These are phyloP conservation scores for Parnassius smintheus DNA, from an alignment of 2,888 invertebrate genomes.

Conservation along the genomic window DNA sequence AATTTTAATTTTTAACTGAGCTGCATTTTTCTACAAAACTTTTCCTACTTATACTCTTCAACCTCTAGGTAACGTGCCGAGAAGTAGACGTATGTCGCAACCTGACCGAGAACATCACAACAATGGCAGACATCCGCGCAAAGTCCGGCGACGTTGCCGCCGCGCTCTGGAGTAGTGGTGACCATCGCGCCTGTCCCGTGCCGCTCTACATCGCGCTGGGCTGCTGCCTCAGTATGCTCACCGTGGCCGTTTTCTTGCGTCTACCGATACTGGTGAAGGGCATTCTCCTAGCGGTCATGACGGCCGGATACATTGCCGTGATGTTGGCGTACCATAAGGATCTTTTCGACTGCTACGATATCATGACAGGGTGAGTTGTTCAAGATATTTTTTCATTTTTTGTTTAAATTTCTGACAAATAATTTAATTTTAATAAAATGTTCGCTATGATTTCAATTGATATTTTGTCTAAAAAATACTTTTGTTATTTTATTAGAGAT, in stretches of 20 bases:
- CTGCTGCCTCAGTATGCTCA: slow-evolving; percentile 91
- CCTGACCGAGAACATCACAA: slow-evolving; percentile 70
- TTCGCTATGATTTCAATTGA: too few relatives aligned
- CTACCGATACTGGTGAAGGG: slow-evolving; percentile 92
- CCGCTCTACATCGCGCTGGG: slow-evolving; percentile 94
- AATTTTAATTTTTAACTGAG: too few relatives aligned
- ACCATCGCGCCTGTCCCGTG: slow-evolving; percentile 90
- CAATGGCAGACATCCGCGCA: slow-evolving; percentile 74
- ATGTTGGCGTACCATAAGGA: slow-evolving; percentile 90
- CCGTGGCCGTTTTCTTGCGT: slow-evolving; percentile 91
- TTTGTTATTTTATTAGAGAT: too few relatives aligned
- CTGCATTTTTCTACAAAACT: too few relatives aligned
- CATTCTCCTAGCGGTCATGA: slow-evolving; percentile 88
- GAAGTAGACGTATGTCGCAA: slow-evolving; percentile 67
- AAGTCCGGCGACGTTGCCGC: slow-evolving; percentile 53
- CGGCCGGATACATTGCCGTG: slow-evolving; percentile 88
- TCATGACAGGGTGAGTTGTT: slow-evolving; percentile 85
- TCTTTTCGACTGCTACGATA: slow-evolving; percentile 91
- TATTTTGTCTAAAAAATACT: too few relatives aligned
- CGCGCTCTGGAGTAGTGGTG: slow-evolving; percentile 69
- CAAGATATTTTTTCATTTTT: too few relatives aligned
- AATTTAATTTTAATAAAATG: too few relatives aligned
- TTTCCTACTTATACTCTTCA: too few relatives aligned
- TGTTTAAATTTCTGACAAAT: neutral
- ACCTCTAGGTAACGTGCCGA: slow-evolving; percentile 66